A percentile compares a stretch with the other conserved stretches of the same genome.
phyloP scores from a whole-genome alignment of 2,797 vertebrate species.

The Typhlichthys subterraneus region DNA sequence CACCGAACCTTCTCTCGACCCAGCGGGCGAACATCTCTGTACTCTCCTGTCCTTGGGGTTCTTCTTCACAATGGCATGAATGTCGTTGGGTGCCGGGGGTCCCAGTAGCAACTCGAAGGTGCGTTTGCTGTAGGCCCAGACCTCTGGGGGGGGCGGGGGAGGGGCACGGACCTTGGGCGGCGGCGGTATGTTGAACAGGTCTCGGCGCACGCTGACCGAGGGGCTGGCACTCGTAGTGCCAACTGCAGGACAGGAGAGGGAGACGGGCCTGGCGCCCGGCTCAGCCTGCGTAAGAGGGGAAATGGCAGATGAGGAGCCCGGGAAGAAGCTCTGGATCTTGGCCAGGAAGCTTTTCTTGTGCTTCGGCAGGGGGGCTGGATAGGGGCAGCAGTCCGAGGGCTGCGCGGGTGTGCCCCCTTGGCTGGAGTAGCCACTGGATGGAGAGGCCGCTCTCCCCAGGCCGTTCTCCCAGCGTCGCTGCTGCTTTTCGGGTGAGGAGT shows the following conservation, averaged over 20 bases:
- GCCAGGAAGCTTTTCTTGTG: constrained; percentile 72
- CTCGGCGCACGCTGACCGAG: constrained; percentile 65
- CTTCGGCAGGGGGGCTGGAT: constrained; percentile 66
- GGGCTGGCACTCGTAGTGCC: constrained; percentile 31
- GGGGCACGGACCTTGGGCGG: constrained; percentile 90
- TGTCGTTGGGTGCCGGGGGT: constrained; percentile 70
- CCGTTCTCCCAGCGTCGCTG: constrained; percentile 50
- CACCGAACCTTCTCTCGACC: constrained; percentile 47
- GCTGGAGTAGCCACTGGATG: constrained; percentile 90
- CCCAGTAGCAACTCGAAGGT: constrained; percentile 76
- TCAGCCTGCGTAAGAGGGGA: constrained; percentile 53
- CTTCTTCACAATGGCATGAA: constrained; percentile 61
- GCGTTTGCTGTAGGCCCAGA: constrained; percentile 77
- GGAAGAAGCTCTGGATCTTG: constrained; percentile 78
- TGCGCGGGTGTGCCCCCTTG: constrained; percentile 81
- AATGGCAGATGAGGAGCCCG: constrained; percentile 67
- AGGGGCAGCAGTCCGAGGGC: constrained; percentile 61
- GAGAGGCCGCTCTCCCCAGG: constrained; percentile 80
- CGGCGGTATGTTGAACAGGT: constrained; percentile 86
- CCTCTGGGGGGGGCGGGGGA: constrained; percentile 85
- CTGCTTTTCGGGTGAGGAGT: constrained; percentile 35
- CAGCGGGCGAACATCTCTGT: constrained; percentile 51
- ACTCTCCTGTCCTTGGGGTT: constrained; percentile 74
- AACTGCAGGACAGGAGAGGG: constrained; percentile 15
- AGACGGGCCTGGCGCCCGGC: constrained; percentile 11